Conservation (phyloP, 2,113 vertebrate species). For the Panthera uncia region DNA sequence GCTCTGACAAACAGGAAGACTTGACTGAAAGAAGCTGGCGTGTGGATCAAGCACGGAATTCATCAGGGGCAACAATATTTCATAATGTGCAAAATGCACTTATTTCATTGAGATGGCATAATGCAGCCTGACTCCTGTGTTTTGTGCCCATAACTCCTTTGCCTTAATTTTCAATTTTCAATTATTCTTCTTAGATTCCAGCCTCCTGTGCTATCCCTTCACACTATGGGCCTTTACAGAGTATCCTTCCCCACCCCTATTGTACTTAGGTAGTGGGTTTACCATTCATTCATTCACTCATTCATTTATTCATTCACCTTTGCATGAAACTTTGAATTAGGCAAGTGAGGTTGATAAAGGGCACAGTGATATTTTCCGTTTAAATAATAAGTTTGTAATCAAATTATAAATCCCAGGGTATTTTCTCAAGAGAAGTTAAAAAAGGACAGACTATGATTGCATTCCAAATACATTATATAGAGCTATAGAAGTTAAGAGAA, state of each 20-base stretch:
- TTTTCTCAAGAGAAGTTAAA: neutral
- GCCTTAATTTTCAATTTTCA: neutral
- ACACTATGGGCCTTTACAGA: neutral
- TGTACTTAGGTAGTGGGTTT: neutral
- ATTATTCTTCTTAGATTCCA: neutral
- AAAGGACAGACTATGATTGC: neutral
- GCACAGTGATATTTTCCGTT: neutral
- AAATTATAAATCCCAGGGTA: neutral
- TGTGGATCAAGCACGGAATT: neutral
- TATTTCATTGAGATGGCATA: neutral
- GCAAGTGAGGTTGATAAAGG: neutral
- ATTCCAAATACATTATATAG: neutral
- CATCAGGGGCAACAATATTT: neutral
- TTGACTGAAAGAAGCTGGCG: neutral
- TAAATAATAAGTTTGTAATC: neutral
- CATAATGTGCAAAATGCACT: no score
- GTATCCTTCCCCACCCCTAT: neutral
- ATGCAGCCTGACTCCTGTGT: neutral
- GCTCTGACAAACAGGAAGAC: slow-evolving; percentile 33
- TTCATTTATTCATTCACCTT: neutral
- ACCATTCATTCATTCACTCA: neutral
- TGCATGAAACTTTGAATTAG: neutral
- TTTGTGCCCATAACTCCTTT: neutral
- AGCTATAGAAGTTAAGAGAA: neutral
- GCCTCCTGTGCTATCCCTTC: neutral